Conservation (phyloP, 2,888 invertebrate species). For the Phorcus lineatus region DNA sequence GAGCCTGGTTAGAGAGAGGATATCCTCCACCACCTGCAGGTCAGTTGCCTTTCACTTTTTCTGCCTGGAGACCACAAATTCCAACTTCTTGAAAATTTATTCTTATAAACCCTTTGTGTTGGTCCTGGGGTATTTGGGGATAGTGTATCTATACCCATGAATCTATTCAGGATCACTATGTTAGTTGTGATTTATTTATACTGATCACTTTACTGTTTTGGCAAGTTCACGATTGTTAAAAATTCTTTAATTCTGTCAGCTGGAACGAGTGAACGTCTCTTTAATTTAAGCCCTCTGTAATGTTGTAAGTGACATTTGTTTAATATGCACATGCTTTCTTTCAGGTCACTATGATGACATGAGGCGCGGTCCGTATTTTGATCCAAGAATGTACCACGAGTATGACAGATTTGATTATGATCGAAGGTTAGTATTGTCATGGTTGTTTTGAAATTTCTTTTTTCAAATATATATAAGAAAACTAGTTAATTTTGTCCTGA, state of each 20-base stretch:
- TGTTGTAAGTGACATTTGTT: neutral
- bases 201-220: too few relatives aligned
- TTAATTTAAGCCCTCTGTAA: neutral
- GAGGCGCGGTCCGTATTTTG: constrained; percentile 58
- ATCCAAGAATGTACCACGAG: constrained; percentile 64
- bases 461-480: neutral
- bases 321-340: constrained; percentile 18
- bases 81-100: neutral
- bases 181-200: too few relatives aligned
- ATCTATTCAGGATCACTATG: too few relatives aligned
- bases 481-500: neutral
- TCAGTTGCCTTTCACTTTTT: constrained; percentile 36
- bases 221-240: too few relatives aligned
- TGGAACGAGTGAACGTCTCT: too few relatives aligned
- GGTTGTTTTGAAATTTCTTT: too few relatives aligned
- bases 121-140: too few relatives aligned
- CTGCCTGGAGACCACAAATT: too few relatives aligned
- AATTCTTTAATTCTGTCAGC: too few relatives aligned
- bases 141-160: too few relatives aligned
- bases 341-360: constrained; percentile 63
- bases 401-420: constrained; percentile 58
- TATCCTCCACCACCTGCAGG: constrained; percentile 55
- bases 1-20: constrained; percentile 62
- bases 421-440: constrained; percentile 49
- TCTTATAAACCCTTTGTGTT: neutral